Evolutionary conservation across 2,888 invertebrate genomes (phyloP).

Genomic region (Pandemis heparana): DNA sequence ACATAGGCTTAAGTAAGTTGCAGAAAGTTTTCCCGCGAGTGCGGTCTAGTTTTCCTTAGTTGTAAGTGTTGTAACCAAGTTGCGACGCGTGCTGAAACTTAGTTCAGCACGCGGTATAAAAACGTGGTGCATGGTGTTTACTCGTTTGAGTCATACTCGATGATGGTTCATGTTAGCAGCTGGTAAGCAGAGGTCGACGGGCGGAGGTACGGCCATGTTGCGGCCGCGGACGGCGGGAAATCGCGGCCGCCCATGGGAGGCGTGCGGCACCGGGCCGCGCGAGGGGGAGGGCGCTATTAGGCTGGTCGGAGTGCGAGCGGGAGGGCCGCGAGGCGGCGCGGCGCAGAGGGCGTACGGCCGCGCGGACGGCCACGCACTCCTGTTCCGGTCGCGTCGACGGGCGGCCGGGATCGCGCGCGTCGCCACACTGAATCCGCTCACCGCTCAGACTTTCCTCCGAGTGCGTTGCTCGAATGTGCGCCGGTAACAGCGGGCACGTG

Average conservation of each 20-base stretch:
- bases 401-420: constrained; percentile 83
- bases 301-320: constrained; percentile 61
- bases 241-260: constrained; percentile 85
- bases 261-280: constrained; percentile 71
- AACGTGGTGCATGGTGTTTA: constrained; percentile 35
- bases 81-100: not conserved
- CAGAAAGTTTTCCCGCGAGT: constrained; percentile 6
- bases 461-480: constrained; percentile 81
- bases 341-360: constrained; percentile 84
- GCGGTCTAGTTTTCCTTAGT: constrained; percentile 20
- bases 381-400: constrained; percentile 85
- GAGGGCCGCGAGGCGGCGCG: constrained; percentile 85
- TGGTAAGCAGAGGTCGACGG: constrained; percentile 60
- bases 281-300: constrained; percentile 68
- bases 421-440: constrained; percentile 76
- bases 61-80: not conserved
- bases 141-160: constrained; percentile 43
- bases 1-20: not conserved
- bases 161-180: constrained; percentile 59
- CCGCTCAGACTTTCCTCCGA: constrained; percentile 76
- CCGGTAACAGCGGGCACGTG: constrained; percentile 81
- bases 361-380: constrained; percentile 81
- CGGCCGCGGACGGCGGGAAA: constrained; percentile 80
- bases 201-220: constrained; percentile 79
- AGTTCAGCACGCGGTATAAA: constrained; percentile 6